These are phyloP conservation scores for Drosophila conformis DNA, from an alignment of 2,888 invertebrate species.

Conservation along the genomic window DNA sequence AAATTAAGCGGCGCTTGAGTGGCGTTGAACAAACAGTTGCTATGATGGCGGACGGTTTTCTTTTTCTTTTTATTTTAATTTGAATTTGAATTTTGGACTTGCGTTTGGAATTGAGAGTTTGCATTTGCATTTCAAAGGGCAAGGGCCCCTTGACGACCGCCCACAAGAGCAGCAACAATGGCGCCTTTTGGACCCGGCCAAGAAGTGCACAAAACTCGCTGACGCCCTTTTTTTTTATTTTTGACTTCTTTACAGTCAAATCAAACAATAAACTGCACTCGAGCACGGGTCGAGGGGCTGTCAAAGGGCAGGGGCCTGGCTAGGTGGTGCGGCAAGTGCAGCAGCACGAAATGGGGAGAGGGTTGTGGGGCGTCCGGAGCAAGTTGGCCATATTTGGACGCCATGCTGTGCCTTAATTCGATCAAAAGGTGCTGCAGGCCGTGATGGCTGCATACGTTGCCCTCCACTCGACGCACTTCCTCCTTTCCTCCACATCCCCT, in stretches of 20 bases:
- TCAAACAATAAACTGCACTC: conserved; percentile 81
- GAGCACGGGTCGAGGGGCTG: conserved; percentile 50
- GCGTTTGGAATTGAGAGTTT: conserved; percentile 49
- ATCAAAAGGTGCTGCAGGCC: conserved; percentile 66
- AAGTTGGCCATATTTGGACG: conserved; percentile 81
- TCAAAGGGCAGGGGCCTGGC: neutral
- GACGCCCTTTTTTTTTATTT: conserved; percentile 35
- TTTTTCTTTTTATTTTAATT: conserved; percentile 31
- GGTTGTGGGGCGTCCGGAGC: conserved; percentile 4
- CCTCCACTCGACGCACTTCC: conserved; percentile 28
- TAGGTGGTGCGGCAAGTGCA: conserved; percentile 23
- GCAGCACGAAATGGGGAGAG: neutral
- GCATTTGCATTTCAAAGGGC: conserved; percentile 69
- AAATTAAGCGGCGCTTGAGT: conserved; percentile 34
- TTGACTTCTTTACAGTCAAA: conserved; percentile 29
- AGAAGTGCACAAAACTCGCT: conserved; percentile 51
- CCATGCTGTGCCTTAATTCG: conserved; percentile 79
- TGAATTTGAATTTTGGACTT: conserved; percentile 46
- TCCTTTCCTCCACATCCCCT: conserved; percentile 5
- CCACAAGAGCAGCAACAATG: conserved; percentile 59
- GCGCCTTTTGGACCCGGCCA: conserved; percentile 31
- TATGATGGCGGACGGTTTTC: conserved; percentile 61
- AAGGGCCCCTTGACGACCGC: conserved; percentile 57
- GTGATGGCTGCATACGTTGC: conserved; percentile 55
- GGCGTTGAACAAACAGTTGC: conserved; percentile 52